A percentile compares a stretch with the other conserved stretches of the same genome.
Evolutionary conservation across 2,888 invertebrate genomes (phyloP).

Genomic region (Pycnomerus fuliginosus): DNA sequence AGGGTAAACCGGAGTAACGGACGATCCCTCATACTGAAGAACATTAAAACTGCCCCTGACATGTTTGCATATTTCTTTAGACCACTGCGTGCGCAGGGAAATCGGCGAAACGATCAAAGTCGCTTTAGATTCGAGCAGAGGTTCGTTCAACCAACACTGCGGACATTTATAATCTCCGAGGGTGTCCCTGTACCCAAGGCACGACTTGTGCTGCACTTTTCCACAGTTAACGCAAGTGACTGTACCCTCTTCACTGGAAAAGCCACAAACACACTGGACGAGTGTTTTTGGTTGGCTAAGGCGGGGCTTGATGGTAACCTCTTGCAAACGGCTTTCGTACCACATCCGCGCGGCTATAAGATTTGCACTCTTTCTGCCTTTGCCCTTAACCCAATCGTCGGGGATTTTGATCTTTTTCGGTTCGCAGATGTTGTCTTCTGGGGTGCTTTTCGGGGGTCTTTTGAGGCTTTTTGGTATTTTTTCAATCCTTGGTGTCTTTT

Average conservation of each 20-base stretch:
- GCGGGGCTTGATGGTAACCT: constrained; percentile 15
- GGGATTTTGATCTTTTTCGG: constrained; percentile 36
- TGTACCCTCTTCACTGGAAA: constrained; percentile 30
- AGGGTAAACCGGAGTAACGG: constrained; percentile 61
- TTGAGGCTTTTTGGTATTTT: constrained; percentile 13
- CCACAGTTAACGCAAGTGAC: constrained; percentile 60
- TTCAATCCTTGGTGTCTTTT: constrained; percentile 13
- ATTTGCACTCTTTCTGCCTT: no score
- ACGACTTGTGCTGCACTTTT: constrained; percentile 63
- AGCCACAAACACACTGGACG: constrained; percentile 54
- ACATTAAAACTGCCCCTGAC: constrained; percentile 56
- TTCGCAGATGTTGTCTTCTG: constrained; percentile 8
- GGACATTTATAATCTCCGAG: constrained; percentile 61
- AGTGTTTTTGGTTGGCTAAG: constrained; percentile 13
- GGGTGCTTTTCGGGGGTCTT: constrained; percentile 6
- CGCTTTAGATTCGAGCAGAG: constrained; percentile 57
- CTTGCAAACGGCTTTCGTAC: constrained; percentile 41
- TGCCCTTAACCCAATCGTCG: constrained; percentile 32
- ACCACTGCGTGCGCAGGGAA: constrained; percentile 71
- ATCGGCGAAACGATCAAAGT: constrained; percentile 73
- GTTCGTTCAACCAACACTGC: constrained; percentile 61
- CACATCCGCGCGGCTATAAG: constrained; percentile 40
- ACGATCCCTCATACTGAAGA: constrained; percentile 56
- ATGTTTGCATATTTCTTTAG: constrained; percentile 67
- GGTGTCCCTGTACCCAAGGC: constrained; percentile 57